Evolutionary conservation across 2,797 vertebrate genomes (phyloP).

Genomic region (Spatula versicolor): DNA sequence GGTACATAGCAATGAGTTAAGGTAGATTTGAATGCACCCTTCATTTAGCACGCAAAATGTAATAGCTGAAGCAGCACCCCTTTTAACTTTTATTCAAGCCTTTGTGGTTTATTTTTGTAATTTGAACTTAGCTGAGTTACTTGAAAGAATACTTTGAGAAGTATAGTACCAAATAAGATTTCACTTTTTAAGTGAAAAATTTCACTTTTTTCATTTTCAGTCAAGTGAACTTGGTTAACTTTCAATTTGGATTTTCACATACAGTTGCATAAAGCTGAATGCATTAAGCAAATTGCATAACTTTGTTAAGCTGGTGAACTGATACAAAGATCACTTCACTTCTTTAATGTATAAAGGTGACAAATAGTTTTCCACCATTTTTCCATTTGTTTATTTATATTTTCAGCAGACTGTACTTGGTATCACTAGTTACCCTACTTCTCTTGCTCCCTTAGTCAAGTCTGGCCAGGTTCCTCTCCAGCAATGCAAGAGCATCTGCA

Average conservation of each 20-base stretch:
- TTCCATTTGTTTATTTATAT: background rate
- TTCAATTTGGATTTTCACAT: background rate
- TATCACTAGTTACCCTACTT: background rate
- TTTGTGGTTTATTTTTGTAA: background rate
- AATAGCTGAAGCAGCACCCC: background rate
- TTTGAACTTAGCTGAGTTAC: background rate
- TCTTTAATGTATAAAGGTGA: background rate
- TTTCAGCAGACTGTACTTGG: background rate
- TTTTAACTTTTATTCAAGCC: background rate
- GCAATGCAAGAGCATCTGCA: background rate
- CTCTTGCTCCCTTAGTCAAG: background rate
- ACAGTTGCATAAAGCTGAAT: background rate
- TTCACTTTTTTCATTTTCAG: background rate
- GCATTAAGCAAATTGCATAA: background rate
- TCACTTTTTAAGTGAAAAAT: background rate
- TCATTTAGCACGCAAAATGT: background rate
- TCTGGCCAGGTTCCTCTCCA: background rate
- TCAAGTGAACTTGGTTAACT: background rate
- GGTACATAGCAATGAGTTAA: constrained; percentile 26
- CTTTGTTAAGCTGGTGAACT: background rate
- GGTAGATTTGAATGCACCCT: constrained; percentile 8
- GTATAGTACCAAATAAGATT: background rate
- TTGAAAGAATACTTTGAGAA: background rate
- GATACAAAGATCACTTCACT: background rate
- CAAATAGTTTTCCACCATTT: background rate